Evolutionary conservation across 2,113 vertebrate genomes (phyloP), one percentile per base, ranked within the genome.

Genomic region (Gracilinanus agilis): DNA sequence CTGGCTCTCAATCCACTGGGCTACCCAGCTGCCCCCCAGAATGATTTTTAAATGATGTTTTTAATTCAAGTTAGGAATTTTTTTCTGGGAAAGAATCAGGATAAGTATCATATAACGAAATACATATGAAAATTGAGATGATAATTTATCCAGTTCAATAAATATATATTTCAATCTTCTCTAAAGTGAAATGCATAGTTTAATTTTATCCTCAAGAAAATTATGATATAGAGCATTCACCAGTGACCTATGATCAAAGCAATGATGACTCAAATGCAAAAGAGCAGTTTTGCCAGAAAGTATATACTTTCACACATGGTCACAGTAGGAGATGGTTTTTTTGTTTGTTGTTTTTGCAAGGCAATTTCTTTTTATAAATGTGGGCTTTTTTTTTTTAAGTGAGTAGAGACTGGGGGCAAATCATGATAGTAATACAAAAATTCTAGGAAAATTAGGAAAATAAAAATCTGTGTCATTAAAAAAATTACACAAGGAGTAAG

Each of bases 101-200:
- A 94, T 23, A 83, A 92, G 91, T 93, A 58, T 61, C 19, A 67
- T 55, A 44, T 93, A 95, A 8, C 3, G 10, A 1, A 89, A 54
- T 95, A 88, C 9, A 96, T 49, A 91, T 94, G n/a, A n/a, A n/a
- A n/a, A n/a, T n/a, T n/a, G n/a, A 90, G 88, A 7, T 88, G 88
- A 1, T 91, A 93, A 92, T 90, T 92, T 91, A 94, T 53, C 40
- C 0, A 24, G 34, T 27, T 90, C 93, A 90, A 75, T 90, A 54
- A 93, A 96, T 96, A 53, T 10, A 90, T 25, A 89, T 53, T 94
- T n/a, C 19, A 90, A 90, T 96, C 67, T 8, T 54, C 11, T 90
- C 2, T n/a, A 90, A 96, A 90, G 29, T 92, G 91, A 92, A 96
- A 89, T 29, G 88, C 54, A 67, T 95, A 10, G 95, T 94, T 97